Conservation (phyloP, 2,888 invertebrate species). For the Polia nebulosa region DNA sequence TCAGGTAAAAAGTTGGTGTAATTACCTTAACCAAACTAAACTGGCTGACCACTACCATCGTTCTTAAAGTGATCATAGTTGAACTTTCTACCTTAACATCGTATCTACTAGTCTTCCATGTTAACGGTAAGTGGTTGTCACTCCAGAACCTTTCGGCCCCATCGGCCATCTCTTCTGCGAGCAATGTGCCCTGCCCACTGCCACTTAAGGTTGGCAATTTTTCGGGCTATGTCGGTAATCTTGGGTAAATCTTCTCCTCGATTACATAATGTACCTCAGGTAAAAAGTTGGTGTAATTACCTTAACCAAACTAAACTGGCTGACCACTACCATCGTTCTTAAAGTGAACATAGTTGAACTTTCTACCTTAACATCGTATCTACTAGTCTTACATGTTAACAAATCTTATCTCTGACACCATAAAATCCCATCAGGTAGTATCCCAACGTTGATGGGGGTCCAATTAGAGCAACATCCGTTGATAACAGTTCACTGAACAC, state of each 20-base stretch:
- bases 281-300: too few relatives aligned
- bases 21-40: background rate
- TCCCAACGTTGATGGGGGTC: slow-evolving; percentile 75
- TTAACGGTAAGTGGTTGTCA: too few relatives aligned
- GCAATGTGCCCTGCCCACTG: too few relatives aligned
- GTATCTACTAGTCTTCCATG: slow-evolving; percentile 56
- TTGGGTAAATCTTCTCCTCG: too few relatives aligned
- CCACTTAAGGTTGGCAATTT: too few relatives aligned
- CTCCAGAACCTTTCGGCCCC: too few relatives aligned
- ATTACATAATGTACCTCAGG: too few relatives aligned
- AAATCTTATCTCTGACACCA: slow-evolving; percentile 63
- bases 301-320: background rate
- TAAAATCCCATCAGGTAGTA: slow-evolving; percentile 57
- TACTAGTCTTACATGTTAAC: slow-evolving; percentile 59
- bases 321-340: background rate
- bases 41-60: background rate
- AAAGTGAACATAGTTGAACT: background rate
- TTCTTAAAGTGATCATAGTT: background rate
- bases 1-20: too few relatives aligned
- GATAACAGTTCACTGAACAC: slow-evolving; percentile 76
- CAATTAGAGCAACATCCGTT: slow-evolving; percentile 80
- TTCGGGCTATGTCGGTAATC: too few relatives aligned
- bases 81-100: slow-evolving; percentile 11
- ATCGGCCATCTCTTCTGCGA: too few relatives aligned
- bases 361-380: slow-evolving; percentile 21